phyloP scores from a whole-genome alignment of 2,888 invertebrate species.

The Cataglyphis cursor region DNA sequence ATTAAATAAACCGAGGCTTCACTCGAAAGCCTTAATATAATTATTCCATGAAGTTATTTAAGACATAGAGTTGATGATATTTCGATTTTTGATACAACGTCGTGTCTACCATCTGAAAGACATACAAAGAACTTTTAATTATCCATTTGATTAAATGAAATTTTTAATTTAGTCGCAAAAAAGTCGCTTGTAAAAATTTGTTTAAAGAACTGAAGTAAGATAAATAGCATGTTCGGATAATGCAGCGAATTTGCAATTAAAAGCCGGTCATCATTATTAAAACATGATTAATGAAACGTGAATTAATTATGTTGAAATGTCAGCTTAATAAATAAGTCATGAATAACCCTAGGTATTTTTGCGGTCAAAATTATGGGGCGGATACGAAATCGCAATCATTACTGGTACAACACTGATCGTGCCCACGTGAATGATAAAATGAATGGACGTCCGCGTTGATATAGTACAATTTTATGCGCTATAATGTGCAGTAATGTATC shows the following conservation, averaged over 20 bases:
- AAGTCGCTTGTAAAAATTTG: not conserved
- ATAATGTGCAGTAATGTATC: slow-evolving; percentile 1
- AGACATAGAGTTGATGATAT: not conserved
- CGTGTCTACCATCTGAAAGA: not conserved
- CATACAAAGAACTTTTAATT: not conserved
- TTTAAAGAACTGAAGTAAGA: not conserved
- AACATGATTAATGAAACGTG: not conserved
- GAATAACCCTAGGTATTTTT: not conserved
- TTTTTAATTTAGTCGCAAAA: not conserved
- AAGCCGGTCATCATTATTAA: not conserved
- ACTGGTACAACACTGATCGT: slow-evolving; percentile 34
- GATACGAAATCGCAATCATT: slow-evolving; percentile 59
- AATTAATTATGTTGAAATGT: slow-evolving; percentile 1
- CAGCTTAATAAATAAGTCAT: not conserved
- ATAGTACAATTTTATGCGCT: slow-evolving; percentile 7
- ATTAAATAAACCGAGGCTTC: not conserved
- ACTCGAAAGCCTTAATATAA: slow-evolving; percentile 2
- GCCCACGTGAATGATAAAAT: slow-evolving; percentile 62
- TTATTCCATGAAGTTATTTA: slow-evolving; percentile 7
- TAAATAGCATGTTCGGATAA: not conserved
- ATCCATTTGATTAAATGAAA: not conserved
- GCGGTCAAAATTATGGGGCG: not conserved
- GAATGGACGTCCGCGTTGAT: slow-evolving; percentile 48
- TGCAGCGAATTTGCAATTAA: not conserved
- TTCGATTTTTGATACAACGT: not conserved